phyloP scores from a whole-genome alignment of 2,888 invertebrate species.

The Drosophila fungiperda region DNA sequence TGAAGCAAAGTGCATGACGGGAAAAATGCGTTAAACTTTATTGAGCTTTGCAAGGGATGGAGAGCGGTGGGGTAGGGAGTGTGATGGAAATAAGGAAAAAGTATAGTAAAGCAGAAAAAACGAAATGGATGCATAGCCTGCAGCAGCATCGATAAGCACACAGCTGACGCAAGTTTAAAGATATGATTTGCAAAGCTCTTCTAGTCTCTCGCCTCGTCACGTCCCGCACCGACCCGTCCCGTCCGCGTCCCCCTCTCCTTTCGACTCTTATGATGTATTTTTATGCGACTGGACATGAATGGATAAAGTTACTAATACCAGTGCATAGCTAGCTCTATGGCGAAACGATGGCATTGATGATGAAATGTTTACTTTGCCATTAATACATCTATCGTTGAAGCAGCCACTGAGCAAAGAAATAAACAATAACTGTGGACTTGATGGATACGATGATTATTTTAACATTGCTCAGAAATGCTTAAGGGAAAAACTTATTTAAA shows the following conservation, averaged over 20 bases:
- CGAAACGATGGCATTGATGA: slow-evolving; percentile 54
- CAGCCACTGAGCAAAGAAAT: slow-evolving; percentile 40
- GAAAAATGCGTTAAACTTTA: slow-evolving; percentile 75
- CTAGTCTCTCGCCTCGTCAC: slow-evolving; percentile 25
- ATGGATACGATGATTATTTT: slow-evolving; percentile 11
- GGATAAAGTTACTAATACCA: slow-evolving; percentile 36
- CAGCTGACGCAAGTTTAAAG: slow-evolving; percentile 70
- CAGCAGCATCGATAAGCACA: slow-evolving; percentile 64
- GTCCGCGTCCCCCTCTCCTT: neutral
- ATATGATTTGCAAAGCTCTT: slow-evolving; percentile 72
- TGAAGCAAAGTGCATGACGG: slow-evolving; percentile 66
- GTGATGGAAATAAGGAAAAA: neutral
- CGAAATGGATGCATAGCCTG: slow-evolving; percentile 27
- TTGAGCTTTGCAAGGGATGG: slow-evolving; percentile 36
- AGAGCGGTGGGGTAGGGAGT: neutral
- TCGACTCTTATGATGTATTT: neutral
- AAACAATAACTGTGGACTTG: slow-evolving; percentile 20
- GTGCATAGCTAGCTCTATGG: slow-evolving; percentile 14
- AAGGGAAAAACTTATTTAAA: neutral
- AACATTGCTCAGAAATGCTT: neutral
- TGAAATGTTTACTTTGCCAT: slow-evolving; percentile 65
- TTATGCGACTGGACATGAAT: slow-evolving; percentile 41
- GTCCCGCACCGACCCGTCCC: neutral
- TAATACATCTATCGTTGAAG: slow-evolving; percentile 52
- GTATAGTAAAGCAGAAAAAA: slow-evolving; percentile 1